Conservation (phyloP, 1,140 invertebrate species). For the Cotesia chilonis region DNA sequence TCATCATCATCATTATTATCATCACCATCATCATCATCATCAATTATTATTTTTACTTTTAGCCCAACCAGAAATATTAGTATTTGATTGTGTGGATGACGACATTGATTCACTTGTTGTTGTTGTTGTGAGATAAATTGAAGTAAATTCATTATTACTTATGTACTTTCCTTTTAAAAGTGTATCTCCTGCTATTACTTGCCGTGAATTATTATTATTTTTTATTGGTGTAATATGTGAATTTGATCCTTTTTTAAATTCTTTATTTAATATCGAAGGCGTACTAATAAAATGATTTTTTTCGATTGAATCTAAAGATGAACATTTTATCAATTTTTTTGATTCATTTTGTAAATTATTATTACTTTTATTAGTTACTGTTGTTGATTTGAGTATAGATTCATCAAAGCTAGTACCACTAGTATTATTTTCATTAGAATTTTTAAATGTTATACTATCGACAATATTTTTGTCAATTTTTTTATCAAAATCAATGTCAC, state of each 20-base stretch:
- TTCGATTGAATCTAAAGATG: slow-evolving; percentile 59
- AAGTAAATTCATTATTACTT: slow-evolving; percentile 59
- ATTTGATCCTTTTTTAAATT: slow-evolving; percentile 48
- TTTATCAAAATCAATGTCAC: too few relatives aligned
- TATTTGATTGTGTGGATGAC: slow-evolving; percentile 55
- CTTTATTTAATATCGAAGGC: slow-evolving; percentile 51
- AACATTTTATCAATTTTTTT: slow-evolving; percentile 56
- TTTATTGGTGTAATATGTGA: slow-evolving; percentile 41
- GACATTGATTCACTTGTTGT: slow-evolving; percentile 49
- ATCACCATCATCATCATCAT: too few relatives aligned
- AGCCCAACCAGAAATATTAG: slow-evolving; percentile 62
- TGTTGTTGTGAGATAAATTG: slow-evolving; percentile 53
- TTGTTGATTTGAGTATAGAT: slow-evolving; percentile 57
- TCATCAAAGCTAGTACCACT: slow-evolving; percentile 58
- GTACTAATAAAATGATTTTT: slow-evolving; percentile 62
- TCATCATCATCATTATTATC: too few relatives aligned
- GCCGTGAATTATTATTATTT: slow-evolving; percentile 49
- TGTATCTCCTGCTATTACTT: slow-evolving; percentile 55
- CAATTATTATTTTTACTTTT: slow-evolving; percentile 52
- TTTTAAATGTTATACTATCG: too few relatives aligned
- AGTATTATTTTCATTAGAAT: too few relatives aligned
- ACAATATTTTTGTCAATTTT: too few relatives aligned
- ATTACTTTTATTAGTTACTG: slow-evolving; percentile 48
- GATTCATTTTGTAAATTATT: slow-evolving; percentile 42
- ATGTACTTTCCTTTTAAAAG: slow-evolving; percentile 61